Evolutionary conservation across 2,797 vertebrate species (phyloP), one percentile per base, ranked within the genome.

Genomic region (Enteromius trimaculatus): DNA sequence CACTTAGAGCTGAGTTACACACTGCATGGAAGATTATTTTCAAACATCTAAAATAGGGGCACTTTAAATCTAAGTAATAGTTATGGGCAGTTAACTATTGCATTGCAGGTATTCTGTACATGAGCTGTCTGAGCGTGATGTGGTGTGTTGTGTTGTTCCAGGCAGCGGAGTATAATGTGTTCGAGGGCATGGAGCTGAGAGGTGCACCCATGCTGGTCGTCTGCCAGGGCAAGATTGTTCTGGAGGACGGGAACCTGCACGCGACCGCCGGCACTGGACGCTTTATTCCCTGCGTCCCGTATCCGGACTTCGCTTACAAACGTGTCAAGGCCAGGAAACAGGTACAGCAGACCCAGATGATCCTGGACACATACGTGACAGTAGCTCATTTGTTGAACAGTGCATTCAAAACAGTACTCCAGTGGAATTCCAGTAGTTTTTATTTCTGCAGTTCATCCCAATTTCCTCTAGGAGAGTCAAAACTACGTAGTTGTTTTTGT

Each of bases 281-380:
- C 89, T 99, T 97, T 91, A 96, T 98, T 79, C 96, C 97, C 87
- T 96, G 97, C 92, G 89, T 95, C 85, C 95, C 97, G 0, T 99
- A 95, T 92, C 95, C 98, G 0, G 98, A 99, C 92, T 97, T 95
- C 1, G 96, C 98, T 84, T 99, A 99, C 92, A 99, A 99, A 92
- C 96, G 98, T 11, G 94, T 99, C 86, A 99, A 99, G 93, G 97
- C 98, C 91, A 95, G 98, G 91, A 98, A 97, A 93, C 97, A 97
- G 97, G 98, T 99, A 87, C 93, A 65, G 13, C 55, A 2, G 65
- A 6, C 55, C 31, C 51, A 6, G 34, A 23, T 34, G 47, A 2
- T 17, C 16, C 26, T 6, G 29, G 16, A 74, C 70, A 74, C 71
- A 53, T 10, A 17, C 7, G 44, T 49, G 21, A 83, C 74, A 39